Evolutionary conservation across 53 echinoderm and acorn worm species (phyloP).

Genomic region (Zoroaster sp.): DNA sequence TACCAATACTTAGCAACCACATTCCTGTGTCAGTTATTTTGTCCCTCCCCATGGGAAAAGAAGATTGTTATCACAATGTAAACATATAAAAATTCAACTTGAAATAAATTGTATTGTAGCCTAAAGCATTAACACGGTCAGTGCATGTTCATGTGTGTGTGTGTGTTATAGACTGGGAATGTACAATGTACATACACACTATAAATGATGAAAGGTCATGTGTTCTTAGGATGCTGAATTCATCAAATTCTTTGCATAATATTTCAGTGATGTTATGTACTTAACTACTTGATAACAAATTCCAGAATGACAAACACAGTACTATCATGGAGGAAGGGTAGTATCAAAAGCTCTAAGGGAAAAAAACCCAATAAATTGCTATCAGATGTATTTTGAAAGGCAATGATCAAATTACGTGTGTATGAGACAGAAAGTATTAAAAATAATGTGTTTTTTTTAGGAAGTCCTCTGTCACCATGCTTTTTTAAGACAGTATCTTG

Average conservation of each 20-base stretch:
- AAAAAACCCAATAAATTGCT: too few relatives aligned
- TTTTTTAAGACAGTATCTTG: too few relatives aligned
- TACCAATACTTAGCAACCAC: background rate
- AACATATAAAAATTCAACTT: background rate
- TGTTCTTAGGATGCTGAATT: slow-evolving; percentile 4
- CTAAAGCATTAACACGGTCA: background rate
- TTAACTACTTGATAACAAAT: background rate
- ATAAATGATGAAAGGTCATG: background rate
- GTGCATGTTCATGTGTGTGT: background rate
- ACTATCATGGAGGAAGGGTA: too few relatives aligned
- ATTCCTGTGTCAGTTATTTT: background rate
- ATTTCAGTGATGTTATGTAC: background rate
- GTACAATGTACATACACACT: background rate
- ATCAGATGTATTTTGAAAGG: too few relatives aligned
- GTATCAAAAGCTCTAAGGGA: too few relatives aligned
- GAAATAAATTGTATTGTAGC: background rate
- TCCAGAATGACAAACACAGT: too few relatives aligned
- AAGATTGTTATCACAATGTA: background rate
- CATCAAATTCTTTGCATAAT: slow-evolving; percentile 43
- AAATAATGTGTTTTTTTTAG: too few relatives aligned
- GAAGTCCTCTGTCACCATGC: too few relatives aligned
- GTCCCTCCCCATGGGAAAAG: background rate
- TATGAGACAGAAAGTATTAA: too few relatives aligned
- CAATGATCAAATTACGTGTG: too few relatives aligned
- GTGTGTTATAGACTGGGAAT: background rate